Evolutionary conservation across 1,140 invertebrate genomes (phyloP).

Genomic region (Achatina immaculata): DNA sequence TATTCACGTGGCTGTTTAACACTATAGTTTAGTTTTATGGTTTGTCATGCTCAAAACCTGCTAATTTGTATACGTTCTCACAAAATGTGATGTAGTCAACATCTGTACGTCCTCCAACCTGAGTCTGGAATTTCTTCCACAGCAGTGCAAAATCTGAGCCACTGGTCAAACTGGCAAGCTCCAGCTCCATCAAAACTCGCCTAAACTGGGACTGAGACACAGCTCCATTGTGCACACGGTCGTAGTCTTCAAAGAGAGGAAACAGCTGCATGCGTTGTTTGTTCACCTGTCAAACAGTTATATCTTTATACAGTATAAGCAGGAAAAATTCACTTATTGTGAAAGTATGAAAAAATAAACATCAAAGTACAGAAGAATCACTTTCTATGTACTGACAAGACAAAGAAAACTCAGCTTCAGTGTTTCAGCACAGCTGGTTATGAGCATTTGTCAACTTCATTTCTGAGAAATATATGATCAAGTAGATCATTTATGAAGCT

Average conservation of each 20-base stretch:
- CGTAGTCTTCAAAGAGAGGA: conserved; percentile 71
- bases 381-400: no score
- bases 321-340: no score
- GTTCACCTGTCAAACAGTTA: conserved; percentile 54
- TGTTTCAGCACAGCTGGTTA: no score
- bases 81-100: conserved; percentile 70
- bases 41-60: conserved; percentile 66
- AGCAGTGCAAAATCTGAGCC: conserved; percentile 64
- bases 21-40: conserved; percentile 45
- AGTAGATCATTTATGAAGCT: no score
- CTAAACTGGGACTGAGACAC: conserved; percentile 69
- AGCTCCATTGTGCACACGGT: conserved; percentile 67
- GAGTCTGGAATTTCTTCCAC: conserved; percentile 66
- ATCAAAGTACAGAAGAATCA: no score
- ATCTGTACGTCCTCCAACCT: conserved; percentile 66
- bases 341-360: no score
- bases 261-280: conserved; percentile 69
- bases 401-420: no score
- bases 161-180: conserved; percentile 62
- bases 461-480: no score
- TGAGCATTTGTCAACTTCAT: no score
- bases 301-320: no score
- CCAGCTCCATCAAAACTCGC: conserved; percentile 68
- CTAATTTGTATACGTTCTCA: conserved; percentile 67
- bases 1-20: no score